Evolutionary conservation across 2,113 vertebrate genomes (phyloP).

Genomic region (Syngnathus scovelli): DNA sequence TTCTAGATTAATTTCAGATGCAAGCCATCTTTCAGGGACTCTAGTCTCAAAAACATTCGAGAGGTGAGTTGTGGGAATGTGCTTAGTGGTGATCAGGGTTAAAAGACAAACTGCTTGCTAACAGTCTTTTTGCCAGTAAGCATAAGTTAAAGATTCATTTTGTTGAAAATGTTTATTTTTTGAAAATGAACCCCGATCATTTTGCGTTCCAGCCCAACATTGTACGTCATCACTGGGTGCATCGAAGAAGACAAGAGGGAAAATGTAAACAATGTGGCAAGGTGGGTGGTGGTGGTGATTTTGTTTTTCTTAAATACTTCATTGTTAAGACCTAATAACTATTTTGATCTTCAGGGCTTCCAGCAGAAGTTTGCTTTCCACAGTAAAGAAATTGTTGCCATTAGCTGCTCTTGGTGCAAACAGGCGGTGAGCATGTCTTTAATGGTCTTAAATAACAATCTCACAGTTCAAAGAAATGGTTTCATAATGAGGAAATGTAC

Average conservation of each 20-base stretch:
- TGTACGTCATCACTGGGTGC: constrained; percentile 96
- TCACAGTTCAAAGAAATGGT: neutral
- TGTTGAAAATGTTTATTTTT: neutral
- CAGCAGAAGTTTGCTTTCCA: constrained; percentile 96
- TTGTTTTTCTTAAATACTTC: neutral
- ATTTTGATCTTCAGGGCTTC: constrained; percentile 78
- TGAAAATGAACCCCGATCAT: neutral
- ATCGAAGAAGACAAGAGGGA: constrained; percentile 90
- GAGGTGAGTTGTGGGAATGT: constrained; percentile 75
- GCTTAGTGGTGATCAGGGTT: neutral
- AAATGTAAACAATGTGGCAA: constrained; percentile 98
- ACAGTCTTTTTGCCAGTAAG: too few relatives aligned
- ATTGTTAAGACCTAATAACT: neutral
- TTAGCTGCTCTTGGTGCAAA: constrained; percentile 99
- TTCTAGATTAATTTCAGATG: constrained; percentile 95
- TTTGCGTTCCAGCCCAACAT: constrained; percentile 60
- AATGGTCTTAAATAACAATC: constrained; percentile 1
- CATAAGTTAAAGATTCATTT: neutral
- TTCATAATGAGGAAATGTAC: neutral
- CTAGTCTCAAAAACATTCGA: constrained; percentile 83
- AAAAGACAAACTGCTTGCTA: neutral
- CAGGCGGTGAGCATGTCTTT: constrained; percentile 80
- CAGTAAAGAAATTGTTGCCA: constrained; percentile 98
- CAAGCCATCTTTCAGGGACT: constrained; percentile 94
- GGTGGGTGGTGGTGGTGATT: constrained; percentile 57